Conservation (phyloP, 2,797 vertebrate genomes). For the Gallinago nigripennis region DNA sequence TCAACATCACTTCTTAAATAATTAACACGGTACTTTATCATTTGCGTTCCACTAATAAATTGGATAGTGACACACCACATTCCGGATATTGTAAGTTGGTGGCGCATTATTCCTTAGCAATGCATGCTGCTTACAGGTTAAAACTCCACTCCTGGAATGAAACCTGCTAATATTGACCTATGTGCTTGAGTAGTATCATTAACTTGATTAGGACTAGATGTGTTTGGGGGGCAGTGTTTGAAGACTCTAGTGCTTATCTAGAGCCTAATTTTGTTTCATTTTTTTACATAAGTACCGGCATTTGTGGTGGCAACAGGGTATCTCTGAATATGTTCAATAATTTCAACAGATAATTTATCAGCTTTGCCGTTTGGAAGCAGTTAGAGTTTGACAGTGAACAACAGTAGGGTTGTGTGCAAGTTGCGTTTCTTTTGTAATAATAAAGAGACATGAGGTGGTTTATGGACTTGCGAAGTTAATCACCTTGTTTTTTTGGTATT, state of each 20-base stretch:
- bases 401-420: neutral
- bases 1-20: constrained; percentile 42
- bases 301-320: neutral
- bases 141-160: neutral
- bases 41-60: constrained; percentile 58
- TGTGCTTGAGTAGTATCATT: neutral
- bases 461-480: neutral
- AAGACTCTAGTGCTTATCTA: neutral
- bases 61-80: constrained; percentile 28
- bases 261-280: neutral
- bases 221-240: neutral
- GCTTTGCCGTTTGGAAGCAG: neutral
- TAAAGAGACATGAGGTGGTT: neutral
- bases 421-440: neutral
- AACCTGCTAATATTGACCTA: neutral
- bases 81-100: neutral
- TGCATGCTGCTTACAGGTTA: neutral
- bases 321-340: neutral
- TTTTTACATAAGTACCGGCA: neutral
- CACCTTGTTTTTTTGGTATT: neutral
- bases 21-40: constrained; percentile 31
- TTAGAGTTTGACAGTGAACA: neutral
- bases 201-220: neutral
- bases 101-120: neutral
- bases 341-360: neutral